phyloP scores from a whole-genome alignment of 2,888 invertebrate species.

The Athrips mouffetella region DNA sequence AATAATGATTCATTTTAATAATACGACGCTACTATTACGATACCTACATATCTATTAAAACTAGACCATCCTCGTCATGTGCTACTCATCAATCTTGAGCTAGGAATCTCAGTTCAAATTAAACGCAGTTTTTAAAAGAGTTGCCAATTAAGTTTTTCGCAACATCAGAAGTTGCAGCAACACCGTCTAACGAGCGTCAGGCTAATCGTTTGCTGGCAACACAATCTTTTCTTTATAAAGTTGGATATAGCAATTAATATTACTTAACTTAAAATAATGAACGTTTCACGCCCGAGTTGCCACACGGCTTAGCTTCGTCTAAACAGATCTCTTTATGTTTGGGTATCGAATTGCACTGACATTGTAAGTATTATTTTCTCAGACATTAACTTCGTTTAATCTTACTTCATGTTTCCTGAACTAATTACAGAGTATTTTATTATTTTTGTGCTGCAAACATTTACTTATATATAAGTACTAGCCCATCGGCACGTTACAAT shows the following conservation, averaged over 20 bases:
- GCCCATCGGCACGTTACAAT: no score
- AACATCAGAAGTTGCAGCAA: slow-evolving; percentile 48
- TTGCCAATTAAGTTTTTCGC: slow-evolving; percentile 55
- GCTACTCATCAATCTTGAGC: slow-evolving; percentile 36
- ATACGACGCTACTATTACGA: slow-evolving; percentile 18
- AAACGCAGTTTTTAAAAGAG: slow-evolving; percentile 37
- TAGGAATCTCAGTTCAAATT: slow-evolving; percentile 31
- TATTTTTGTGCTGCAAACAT: no score
- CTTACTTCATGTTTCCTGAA: neutral
- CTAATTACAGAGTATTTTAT: neutral
- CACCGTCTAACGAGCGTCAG: slow-evolving; percentile 43
- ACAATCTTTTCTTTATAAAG: slow-evolving; percentile 59
- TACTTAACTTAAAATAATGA: slow-evolving; percentile 64
- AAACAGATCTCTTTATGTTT: slow-evolving; percentile 25
- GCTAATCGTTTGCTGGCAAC: slow-evolving; percentile 53
- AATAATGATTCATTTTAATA: slow-evolving; percentile 31
- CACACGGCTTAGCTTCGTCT: slow-evolving; percentile 32
- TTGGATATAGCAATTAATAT: slow-evolving; percentile 64
- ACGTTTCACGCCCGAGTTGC: slow-evolving; percentile 53
- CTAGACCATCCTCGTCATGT: slow-evolving; percentile 23
- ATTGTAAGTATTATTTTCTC: slow-evolving; percentile 24
- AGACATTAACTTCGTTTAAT: slow-evolving; percentile 9
- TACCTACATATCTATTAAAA: slow-evolving; percentile 19
- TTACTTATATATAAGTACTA: no score
- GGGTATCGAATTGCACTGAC: slow-evolving; percentile 27